A percentile compares a stretch with the other conserved stretches of the same genome.
These are phyloP conservation scores for Dicerorhinus sumatrensis DNA, from an alignment of 2,113 vertebrate species.

Conservation along the genomic window DNA sequence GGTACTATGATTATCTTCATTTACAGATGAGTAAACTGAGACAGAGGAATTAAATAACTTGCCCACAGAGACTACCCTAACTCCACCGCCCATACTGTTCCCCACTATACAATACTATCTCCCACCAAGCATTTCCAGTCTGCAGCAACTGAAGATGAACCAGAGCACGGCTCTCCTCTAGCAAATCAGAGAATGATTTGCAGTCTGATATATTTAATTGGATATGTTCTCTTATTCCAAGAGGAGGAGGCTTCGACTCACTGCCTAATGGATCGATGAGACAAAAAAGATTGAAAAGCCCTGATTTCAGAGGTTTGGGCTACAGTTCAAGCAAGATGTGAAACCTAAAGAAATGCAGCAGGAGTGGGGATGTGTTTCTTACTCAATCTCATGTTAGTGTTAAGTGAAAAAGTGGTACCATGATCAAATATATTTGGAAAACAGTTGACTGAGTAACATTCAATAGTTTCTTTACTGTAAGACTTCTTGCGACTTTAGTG, in stretches of 20 bases:
- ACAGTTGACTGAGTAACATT: not conserved
- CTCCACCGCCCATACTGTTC: not conserved
- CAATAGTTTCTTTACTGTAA: not conserved
- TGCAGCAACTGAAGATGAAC: not conserved
- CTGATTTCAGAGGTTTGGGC: not conserved
- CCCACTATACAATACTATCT: not conserved
- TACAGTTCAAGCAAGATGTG: not conserved
- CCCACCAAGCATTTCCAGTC: not conserved
- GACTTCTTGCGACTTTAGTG: not conserved
- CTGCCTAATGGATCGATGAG: not conserved
- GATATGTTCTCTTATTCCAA: not conserved
- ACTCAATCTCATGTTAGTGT: not conserved
- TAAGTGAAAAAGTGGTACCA: not conserved
- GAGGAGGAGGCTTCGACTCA: not conserved
- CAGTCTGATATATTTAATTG: not conserved
- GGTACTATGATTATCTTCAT: not conserved
- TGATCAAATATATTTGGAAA: not conserved
- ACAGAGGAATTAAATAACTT: conserved; percentile 2
- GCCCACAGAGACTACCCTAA: not conserved
- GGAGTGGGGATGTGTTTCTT: not conserved
- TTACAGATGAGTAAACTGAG: not conserved
- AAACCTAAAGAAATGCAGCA: not conserved
- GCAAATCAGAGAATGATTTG: not conserved
- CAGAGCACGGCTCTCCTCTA: not conserved
- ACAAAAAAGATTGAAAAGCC: not conserved